A percentile compares a stretch with the other conserved stretches of the same genome.
phyloP scores from a whole-genome alignment of 1,140 invertebrate species.

The Solenopsis fugax region DNA sequence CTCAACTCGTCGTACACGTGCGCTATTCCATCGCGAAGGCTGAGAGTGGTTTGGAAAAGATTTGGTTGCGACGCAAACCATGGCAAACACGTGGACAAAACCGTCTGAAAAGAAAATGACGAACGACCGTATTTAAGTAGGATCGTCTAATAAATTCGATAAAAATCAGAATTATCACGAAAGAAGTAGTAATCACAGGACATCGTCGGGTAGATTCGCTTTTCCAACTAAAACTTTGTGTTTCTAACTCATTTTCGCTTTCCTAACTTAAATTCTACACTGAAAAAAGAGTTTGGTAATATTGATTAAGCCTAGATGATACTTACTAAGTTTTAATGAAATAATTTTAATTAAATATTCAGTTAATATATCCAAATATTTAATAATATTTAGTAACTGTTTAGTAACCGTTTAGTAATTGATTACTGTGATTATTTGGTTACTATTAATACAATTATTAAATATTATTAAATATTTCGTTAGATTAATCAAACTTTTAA shows the following conservation, averaged over 20 bases:
- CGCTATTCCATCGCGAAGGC: constrained; percentile 65
- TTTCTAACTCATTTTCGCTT: background rate
- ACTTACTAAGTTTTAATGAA: no score
- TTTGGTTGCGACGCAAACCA: constrained; percentile 47
- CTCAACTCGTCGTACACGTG: constrained; percentile 63
- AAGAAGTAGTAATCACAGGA: background rate
- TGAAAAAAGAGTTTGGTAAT: no score
- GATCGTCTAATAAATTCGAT: background rate
- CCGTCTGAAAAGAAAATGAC: constrained; percentile 66
- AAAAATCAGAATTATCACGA: background rate
- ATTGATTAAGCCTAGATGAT: no score
- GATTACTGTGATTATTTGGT: no score
- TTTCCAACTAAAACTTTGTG: constrained; percentile 13
- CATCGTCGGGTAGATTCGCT: background rate
- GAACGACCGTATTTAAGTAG: background rate
- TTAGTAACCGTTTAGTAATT: no score
- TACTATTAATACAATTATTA: no score
- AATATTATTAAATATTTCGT: no score
- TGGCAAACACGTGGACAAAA: constrained; percentile 68
- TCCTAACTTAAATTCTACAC: background rate
- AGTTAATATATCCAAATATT: no score
- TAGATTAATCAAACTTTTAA: no score
- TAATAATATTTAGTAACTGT: no score
- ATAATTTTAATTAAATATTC: no score
- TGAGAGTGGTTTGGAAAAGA: constrained; percentile 37